Base-by-base conservation (phyloP, 1,140 invertebrate species). In the Anagrus nilaparvatae region DNA sequence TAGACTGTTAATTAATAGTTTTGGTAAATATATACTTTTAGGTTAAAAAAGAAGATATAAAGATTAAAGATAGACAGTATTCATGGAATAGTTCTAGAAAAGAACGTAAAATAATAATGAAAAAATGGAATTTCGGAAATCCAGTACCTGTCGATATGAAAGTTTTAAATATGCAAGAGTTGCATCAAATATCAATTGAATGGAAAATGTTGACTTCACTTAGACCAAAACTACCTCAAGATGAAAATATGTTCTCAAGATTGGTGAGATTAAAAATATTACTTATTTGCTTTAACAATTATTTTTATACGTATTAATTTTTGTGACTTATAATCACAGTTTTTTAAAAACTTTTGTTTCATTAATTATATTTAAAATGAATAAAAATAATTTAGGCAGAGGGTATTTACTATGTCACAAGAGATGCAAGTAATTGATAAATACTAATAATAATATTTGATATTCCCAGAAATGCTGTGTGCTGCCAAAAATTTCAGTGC, bases 181-280 rank as follows among this genome's bases (percentile, higher is more conserved):
- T 93, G 20, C 83, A 83, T 46, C 69, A 78, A 12, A 85, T 92
- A 3, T 77, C 85, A n/a, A 94, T 94, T 39, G 85, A 90, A 53
- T 94, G 89, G 89, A 77, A 81, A 59, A 94, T 94, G 89, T 63
- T 94, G 6, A 94, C 89, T 6, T 81, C 84, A 9, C 56, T 87
- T 9, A 69, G 88, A 51, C 88, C 89, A 0, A 87, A 87, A 56
- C 75, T 74, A 3, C 82, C 84, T 53, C 60, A 78, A 6, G 88
- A 94, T 45, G 87, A 92, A 66, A 86, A 91, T 52, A 85, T 85
- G 67, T 92, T 89, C 60, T 84, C 84, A 23, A 79, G 80, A 56
- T 38, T 69, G 55, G 66, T 64, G 54, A 47, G 27, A 34, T 25
- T 30, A 14, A 18, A 35, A 34, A 30, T 40, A 13, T 37, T 28